phyloP scores from a whole-genome alignment of 2,113 vertebrate species.

The Athene noctua region DNA sequence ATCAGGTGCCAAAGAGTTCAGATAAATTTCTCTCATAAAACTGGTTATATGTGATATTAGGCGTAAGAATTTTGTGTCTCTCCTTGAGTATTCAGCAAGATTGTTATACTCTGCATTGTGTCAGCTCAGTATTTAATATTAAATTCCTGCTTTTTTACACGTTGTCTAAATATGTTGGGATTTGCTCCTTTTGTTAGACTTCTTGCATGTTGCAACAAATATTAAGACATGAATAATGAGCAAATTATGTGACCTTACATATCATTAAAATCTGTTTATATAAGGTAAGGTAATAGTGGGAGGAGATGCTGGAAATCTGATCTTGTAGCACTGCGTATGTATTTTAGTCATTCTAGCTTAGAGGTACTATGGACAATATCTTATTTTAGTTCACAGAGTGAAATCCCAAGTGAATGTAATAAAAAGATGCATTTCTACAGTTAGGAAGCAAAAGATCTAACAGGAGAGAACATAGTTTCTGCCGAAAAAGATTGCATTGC shows the following conservation, averaged over 20 bases:
- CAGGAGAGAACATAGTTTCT: neutral
- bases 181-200: neutral
- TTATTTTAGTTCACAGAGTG: neutral
- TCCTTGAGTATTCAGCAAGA: neutral
- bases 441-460: neutral
- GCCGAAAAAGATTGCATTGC: neutral
- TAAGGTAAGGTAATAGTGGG: neutral
- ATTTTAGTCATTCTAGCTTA: neutral
- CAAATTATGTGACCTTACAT: neutral
- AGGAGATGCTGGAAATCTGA: neutral
- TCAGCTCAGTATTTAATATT: neutral
- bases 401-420: neutral
- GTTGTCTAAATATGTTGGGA: neutral
- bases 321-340: neutral
- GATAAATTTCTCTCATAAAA: neutral
- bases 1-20: neutral
- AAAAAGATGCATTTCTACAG: neutral
- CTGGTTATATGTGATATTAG: neutral
- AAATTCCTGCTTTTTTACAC: neutral
- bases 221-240: neutral
- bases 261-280: neutral
- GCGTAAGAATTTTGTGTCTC: neutral
- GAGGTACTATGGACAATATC: neutral
- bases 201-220: neutral
- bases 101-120: neutral